phyloP scores from a whole-genome alignment of 2,113 vertebrate species.

The Alaudala cheleensis region DNA sequence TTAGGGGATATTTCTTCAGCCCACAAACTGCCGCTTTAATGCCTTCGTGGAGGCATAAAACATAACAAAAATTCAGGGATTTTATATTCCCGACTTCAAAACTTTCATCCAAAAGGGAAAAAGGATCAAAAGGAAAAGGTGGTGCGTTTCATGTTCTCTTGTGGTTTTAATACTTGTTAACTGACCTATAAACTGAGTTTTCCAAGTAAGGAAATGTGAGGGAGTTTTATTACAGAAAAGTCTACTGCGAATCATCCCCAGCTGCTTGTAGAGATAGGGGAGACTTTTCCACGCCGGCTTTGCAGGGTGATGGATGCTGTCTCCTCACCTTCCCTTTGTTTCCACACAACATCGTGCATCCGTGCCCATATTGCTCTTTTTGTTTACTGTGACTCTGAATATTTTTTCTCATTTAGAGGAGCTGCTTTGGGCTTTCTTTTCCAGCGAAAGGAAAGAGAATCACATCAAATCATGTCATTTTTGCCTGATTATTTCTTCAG shows the following conservation, averaged over 20 bases:
- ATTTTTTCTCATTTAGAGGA: not conserved
- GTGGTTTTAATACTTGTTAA: conserved; percentile 75
- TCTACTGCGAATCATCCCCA: conserved; percentile 47
- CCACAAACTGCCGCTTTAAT: conserved; percentile 63
- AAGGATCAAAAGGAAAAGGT: conserved; percentile 66
- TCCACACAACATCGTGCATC: not conserved
- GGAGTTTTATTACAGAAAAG: conserved; percentile 65
- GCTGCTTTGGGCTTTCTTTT: conserved; percentile 19
- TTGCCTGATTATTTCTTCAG: not conserved
- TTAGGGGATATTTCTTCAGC: conserved; percentile 54
- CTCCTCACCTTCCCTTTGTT: conserved; percentile 36
- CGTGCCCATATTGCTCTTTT: not conserved
- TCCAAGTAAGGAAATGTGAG: conserved; percentile 68
- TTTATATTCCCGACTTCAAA: conserved; percentile 65
- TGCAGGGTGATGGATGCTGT: not conserved
- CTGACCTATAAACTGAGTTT: conserved; percentile 73
- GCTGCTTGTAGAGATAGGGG: conserved; percentile 44
- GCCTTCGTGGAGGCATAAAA: conserved; percentile 61
- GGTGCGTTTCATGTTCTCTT: conserved; percentile 65
- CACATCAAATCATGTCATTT: not conserved
- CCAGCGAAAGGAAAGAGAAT: not conserved
- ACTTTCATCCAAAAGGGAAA: conserved; percentile 56
- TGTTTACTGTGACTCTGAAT: not conserved
- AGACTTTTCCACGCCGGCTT: conserved; percentile 35
- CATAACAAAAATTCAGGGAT: conserved; percentile 58